Evolutionary conservation across 2,113 vertebrate species (phyloP).

Genomic region (Oreochromis tanganicae): DNA sequence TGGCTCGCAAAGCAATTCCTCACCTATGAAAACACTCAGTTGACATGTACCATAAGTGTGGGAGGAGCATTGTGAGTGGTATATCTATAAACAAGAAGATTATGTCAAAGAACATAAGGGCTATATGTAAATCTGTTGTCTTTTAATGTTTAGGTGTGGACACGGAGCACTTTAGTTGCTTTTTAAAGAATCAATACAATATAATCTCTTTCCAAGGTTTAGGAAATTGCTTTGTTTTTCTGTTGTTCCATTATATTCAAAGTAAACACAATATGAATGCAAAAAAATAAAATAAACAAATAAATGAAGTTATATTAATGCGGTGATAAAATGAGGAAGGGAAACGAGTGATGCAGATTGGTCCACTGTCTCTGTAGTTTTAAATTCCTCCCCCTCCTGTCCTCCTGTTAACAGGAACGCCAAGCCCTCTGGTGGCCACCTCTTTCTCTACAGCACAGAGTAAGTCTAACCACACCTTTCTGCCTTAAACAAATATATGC

Average conservation of each 20-base stretch:
- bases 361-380: neutral
- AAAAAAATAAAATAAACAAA: neutral
- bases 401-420: conserved; percentile 79
- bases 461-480: conserved; percentile 69
- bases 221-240: neutral
- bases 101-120: neutral
- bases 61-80: neutral
- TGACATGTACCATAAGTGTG: neutral
- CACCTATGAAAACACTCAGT: neutral
- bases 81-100: neutral
- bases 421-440: conserved; percentile 84
- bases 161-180: neutral
- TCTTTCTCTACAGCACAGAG: conserved; percentile 82
- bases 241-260: neutral
- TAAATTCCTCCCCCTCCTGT: neutral
- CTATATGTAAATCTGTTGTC: neutral
- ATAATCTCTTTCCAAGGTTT: neutral
- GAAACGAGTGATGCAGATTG: neutral
- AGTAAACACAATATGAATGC: neutral
- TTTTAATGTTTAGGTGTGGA: neutral
- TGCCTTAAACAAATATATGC: conserved; percentile 11
- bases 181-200: neutral
- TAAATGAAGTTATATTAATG: neutral
- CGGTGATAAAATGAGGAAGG: neutral
- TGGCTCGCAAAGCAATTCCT: neutral